A percentile compares a stretch with the other conserved stretches of the same genome.
Conservation (phyloP, 2,797 vertebrate species). For the Gymnocypris eckloni region DNA sequence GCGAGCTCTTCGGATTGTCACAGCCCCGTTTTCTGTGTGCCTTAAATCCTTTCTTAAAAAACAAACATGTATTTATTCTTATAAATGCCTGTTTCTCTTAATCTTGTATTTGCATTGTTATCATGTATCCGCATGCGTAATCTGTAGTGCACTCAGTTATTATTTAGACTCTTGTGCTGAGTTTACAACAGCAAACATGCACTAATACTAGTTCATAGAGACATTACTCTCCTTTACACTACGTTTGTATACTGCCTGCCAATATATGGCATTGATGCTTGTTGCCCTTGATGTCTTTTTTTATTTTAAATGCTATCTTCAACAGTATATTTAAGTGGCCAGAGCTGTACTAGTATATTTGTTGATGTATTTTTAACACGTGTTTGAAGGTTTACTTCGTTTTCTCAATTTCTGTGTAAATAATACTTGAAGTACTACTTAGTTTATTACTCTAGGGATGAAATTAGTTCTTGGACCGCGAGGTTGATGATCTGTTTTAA, state of each 20-base stretch:
- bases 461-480: not conserved
- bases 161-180: not conserved
- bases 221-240: not conserved
- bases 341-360: not conserved
- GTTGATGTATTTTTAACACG: not conserved
- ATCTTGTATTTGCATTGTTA: not conserved
- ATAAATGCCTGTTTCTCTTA: not conserved
- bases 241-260: not conserved
- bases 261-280: not conserved
- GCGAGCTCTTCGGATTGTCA: slow-evolving; percentile 35
- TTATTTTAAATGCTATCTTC: not conserved
- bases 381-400: not conserved
- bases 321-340: not conserved
- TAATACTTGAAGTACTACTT: not conserved
- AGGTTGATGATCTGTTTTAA: not conserved
- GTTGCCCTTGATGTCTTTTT: not conserved
- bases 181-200: not conserved
- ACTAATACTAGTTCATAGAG: not conserved
- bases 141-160: not conserved
- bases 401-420: not conserved
- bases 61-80: not conserved
- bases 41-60: not conserved
- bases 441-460: not conserved
- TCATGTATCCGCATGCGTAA: not conserved
- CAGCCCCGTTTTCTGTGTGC: not conserved